Evolutionary conservation across 2,888 invertebrate genomes (phyloP), one percentile per base, ranked within the genome.

Genomic region (Sympetrum striolatum): DNA sequence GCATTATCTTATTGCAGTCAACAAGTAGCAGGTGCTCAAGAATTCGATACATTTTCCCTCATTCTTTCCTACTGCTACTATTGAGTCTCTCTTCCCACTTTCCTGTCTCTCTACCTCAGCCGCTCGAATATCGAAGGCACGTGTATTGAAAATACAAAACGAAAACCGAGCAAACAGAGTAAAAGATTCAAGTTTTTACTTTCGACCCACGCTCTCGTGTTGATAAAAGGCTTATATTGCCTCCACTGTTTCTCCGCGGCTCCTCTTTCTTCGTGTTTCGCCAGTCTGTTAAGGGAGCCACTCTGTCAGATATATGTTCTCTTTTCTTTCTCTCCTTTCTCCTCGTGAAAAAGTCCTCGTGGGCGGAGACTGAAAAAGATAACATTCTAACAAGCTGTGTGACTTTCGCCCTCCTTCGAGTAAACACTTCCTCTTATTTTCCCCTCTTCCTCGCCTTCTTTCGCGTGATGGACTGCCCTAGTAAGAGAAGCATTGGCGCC

Each of bases 331-430:
- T 53, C 10, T 48, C 53, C 81, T 35, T 35, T 15, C 82, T 35
- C 53, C 86, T 22, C 35, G 58, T 80, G 39, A 60, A 60, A 86
- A 86, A 58, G 86, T 18, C 58, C 35, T 82, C 58, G 82, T 86
- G 86, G 86, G 86, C 86, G 86, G 86, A 37, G 86, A 53, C 86
- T 35, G 64, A 86, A 86, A 86, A 86, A 86, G 86, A 86, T 86
- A 86, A 86, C 86, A 86, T 86, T 86, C 60, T 86, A 86, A 86
- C 86, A 86, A 86, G 86, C 86, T 86, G 86, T 86, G 86, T 86
- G 86, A 86, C 86, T 86, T 86, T 86, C 60, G 60, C 86, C 60
- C 64, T 86, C 60, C 64, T 82, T 53, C 86, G 37, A 86, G 86
- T 86, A 86, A 86, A 86, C 86, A 86, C 86, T 60, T 31, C 53